A percentile compares a stretch with the other conserved stretches of the same genome.
Evolutionary conservation across 1,140 invertebrate species (phyloP).

Genomic region (Hydropsyche tenuis): DNA sequence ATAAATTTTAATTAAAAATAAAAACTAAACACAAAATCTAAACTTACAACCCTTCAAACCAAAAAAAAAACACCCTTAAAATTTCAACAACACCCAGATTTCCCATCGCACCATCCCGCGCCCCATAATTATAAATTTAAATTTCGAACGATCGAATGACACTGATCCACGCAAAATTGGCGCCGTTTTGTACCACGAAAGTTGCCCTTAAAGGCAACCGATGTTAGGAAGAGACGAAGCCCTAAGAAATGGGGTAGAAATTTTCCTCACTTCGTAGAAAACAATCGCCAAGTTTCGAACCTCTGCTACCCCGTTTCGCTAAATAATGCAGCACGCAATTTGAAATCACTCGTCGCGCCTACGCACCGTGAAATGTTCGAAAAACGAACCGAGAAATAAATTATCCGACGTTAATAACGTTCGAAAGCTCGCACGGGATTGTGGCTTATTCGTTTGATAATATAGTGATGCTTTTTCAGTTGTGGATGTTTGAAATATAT

Average conservation of each 20-base stretch:
- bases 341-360: constrained; percentile 16
- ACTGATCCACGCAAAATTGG: background rate
- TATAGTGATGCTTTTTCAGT: too few relatives aligned
- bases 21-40: too few relatives aligned
- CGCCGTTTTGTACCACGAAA: background rate
- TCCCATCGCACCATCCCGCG: background rate
- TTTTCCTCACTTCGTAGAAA: background rate
- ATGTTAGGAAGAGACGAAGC: too few relatives aligned
- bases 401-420: too few relatives aligned
- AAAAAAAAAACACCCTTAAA: background rate
- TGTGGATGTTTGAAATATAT: too few relatives aligned
- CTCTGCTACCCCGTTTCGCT: background rate
- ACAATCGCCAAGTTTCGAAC: constrained; percentile 19
- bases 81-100: background rate
- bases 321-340: constrained; percentile 24
- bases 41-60: background rate
- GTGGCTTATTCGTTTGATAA: too few relatives aligned
- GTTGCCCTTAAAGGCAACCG: too few relatives aligned
- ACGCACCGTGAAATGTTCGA: too few relatives aligned
- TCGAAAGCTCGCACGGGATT: too few relatives aligned
- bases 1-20: too few relatives aligned
- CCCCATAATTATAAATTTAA: constrained; percentile 16
- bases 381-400: too few relatives aligned
- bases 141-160: constrained; percentile 10
- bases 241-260: too few relatives aligned